These are phyloP conservation scores for Chrysopilus asiliformis DNA, from an alignment of 2,888 invertebrate genomes.

Conservation along the genomic window DNA sequence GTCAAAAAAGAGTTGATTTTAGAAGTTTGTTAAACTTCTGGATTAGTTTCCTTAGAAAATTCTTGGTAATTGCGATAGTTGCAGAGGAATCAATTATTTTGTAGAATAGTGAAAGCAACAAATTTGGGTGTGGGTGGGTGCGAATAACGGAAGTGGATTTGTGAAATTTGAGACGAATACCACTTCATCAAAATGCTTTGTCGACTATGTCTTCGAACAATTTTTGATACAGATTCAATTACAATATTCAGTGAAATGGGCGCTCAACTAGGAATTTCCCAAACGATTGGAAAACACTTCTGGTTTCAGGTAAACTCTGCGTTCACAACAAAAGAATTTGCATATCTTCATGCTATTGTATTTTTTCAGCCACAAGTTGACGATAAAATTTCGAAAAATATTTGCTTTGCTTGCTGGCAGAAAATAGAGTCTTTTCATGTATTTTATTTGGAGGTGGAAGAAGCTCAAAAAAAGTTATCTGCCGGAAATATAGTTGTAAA, in stretches of 20 bases:
- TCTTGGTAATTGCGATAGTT: no score
- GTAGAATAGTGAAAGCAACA: no score
- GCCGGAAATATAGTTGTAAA: slow-evolving; percentile 18
- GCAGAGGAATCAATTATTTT: no score
- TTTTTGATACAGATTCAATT: not conserved
- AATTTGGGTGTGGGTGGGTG: no score
- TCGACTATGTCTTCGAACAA: slow-evolving; percentile 5
- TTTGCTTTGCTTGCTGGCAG: slow-evolving; percentile 28
- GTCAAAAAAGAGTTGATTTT: no score
- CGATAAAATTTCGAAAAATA: slow-evolving; percentile 28
- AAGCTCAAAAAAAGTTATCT: slow-evolving; percentile 27
- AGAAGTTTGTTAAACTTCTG: no score
- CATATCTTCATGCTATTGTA: not conserved
- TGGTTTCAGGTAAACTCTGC: slow-evolving; percentile 12
- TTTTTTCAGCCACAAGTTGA: slow-evolving; percentile 22
- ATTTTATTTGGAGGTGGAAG: slow-evolving; percentile 27
- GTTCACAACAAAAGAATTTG: no score
- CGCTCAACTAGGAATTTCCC: slow-evolving; percentile 4
- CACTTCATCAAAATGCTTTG: slow-evolving; percentile 8
- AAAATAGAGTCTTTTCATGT: slow-evolving; percentile 28
- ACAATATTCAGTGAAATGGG: slow-evolving; percentile 3
- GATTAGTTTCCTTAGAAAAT: no score
- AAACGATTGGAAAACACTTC: slow-evolving; percentile 9
- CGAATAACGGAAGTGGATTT: no score
- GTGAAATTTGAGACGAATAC: no score